phyloP scores from a whole-genome alignment of 2,888 invertebrate species.

The Poecilus cupreus region DNA sequence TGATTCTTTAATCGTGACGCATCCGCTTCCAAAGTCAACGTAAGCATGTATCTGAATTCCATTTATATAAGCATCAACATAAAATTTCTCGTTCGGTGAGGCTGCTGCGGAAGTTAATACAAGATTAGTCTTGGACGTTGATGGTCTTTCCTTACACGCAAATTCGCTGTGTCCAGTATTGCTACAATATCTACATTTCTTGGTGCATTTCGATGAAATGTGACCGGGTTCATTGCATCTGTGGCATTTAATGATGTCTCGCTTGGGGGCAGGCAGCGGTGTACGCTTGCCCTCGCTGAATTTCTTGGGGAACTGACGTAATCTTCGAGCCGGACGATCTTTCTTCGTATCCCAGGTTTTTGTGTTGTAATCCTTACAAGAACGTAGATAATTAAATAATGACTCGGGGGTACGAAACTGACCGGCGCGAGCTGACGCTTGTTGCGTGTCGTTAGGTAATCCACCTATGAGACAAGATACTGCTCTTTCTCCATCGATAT shows the following conservation, averaged over 20 bases:
- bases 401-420: too few species aligned
- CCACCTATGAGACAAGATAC: too few species aligned
- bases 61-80: conserved; percentile 9
- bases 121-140: neutral
- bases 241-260: too few species aligned
- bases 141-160: neutral
- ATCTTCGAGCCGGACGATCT: too few species aligned
- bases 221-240: conserved; percentile 1
- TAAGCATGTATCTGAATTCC: neutral
- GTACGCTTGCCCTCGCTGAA: neutral
- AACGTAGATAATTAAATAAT: too few species aligned
- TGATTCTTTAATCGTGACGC: neutral
- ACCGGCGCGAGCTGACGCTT: too few species aligned
- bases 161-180: neutral
- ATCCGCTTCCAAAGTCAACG: conserved; percentile 32
- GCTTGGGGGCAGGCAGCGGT: too few species aligned
- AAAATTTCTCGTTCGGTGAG: conserved; percentile 17
- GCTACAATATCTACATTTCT: conserved; percentile 17
- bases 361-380: neutral
- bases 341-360: neutral
- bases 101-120: neutral
- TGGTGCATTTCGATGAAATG: neutral
- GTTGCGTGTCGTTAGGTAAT: too few species aligned
- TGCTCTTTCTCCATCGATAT: conserved; percentile 61
- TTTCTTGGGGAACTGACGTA: neutral